Evolutionary conservation across 1,140 invertebrate genomes (phyloP).

Genomic region (Drosophila chauvacae): DNA sequence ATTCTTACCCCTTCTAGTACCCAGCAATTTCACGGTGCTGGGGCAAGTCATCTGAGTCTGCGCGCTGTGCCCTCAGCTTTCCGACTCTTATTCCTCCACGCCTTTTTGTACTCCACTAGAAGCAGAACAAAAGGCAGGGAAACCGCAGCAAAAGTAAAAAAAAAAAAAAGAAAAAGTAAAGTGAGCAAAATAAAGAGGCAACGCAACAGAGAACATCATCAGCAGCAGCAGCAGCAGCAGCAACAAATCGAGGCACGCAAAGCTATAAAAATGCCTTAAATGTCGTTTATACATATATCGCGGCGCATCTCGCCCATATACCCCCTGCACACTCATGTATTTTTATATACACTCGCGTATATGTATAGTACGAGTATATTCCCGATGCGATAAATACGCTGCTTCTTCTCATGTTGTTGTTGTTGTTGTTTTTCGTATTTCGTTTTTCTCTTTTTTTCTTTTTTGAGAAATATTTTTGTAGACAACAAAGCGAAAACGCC

Average conservation of each 20-base stretch:
- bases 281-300: constrained; percentile 55
- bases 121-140: constrained; percentile 33
- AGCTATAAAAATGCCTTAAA: constrained; percentile 79
- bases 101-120: constrained; percentile 25
- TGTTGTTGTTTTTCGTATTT: not conserved
- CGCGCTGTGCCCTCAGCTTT: constrained; percentile 46
- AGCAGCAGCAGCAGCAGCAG: constrained; percentile 11
- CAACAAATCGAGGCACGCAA: constrained; percentile 55
- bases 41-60: constrained; percentile 55
- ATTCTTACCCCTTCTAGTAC: constrained; percentile 10
- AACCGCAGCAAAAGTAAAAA: constrained; percentile 44
- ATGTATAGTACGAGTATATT: constrained; percentile 32
- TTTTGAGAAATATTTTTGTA: constrained; percentile 69
- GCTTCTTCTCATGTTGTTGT: constrained; percentile 46
- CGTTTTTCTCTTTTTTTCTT: not conserved
- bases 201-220: constrained; percentile 42
- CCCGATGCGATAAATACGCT: constrained; percentile 61
- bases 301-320: constrained; percentile 39
- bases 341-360: not conserved
- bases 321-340: constrained; percentile 4
- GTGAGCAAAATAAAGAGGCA: constrained; percentile 46
- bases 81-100: constrained; percentile 18
- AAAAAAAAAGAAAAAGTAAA: constrained; percentile 46
- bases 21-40: constrained; percentile 14
- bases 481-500: constrained; percentile 65